Evolutionary conservation across 1,140 invertebrate genomes (phyloP), one percentile per base, ranked within the genome.

Genomic region (Papilio polytes): DNA sequence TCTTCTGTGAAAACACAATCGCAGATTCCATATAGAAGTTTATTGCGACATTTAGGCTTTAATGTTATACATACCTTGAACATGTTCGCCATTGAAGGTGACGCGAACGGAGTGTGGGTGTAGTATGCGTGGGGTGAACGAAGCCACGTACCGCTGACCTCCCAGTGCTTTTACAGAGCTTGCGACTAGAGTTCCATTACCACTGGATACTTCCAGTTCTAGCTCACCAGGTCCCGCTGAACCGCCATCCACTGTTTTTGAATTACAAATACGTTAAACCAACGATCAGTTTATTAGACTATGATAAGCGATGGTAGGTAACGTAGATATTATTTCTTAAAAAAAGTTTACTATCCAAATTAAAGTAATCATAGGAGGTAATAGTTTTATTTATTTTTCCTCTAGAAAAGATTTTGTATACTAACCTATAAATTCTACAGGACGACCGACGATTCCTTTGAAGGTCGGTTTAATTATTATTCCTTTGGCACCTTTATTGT

Each of bases 381-480:
- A 73, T 44, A 74, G 44, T 74, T 12, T 15, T 46, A 51, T 48
- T 48, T 22, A 22, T 22, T 48, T 46, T 2, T 20, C 4, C 13
- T 51, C 6, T 46, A 74, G 20, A 74, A 78, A 77, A 56, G 15
- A 13, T 77, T 77, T 77, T 51, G 18, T 31, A 9, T 79, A 81
- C 97, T 96, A 96, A 99, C 98, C 99, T 96, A 99, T 98, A 96
- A 99, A 99, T 94, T 98, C 98, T 13, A 99, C 98, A 66, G 98
- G 98, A 92, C 98, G 96, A 83, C 98, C 98, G 31, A 99, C 96
- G 20, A 97, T 95, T 81, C 98, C 98, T 93, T 98, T 97, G 73
- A 98, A 97, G 86, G 98, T 98, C 81, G 97, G 96, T 86, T 97
- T 97, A 73, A 99, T 98, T 91, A 97, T 96, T 85, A 99, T 98